These are phyloP conservation scores for Nycteola revayana DNA, from an alignment of 2,888 invertebrate genomes.

Conservation along the genomic window DNA sequence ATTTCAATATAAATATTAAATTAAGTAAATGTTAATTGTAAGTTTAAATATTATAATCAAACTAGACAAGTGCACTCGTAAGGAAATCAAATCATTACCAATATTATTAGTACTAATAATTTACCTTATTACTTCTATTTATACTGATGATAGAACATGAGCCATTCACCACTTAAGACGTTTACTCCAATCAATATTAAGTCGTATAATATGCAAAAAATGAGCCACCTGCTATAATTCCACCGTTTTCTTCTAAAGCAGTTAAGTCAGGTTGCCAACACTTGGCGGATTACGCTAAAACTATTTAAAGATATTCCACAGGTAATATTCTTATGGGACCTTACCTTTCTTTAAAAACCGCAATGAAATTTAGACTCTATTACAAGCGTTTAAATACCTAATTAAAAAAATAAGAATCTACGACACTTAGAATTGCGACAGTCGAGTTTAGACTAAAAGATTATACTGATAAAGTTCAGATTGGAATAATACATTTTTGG, in stretches of 20 bases:
- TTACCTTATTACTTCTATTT: no score
- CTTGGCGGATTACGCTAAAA: conserved; percentile 7
- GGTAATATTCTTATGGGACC: not conserved
- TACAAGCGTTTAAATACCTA: no score
- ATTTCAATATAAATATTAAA: no score
- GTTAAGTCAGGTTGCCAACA: conserved; percentile 3
- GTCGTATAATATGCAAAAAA: not conserved
- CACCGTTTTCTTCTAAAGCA: not conserved
- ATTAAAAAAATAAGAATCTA: no score
- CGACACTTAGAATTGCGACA: not conserved
- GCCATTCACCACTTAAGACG: no score
- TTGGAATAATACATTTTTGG: not conserved
- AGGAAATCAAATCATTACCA: no score
- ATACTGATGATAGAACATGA: no score
- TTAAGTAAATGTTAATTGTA: no score
- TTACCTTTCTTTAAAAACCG: not conserved
- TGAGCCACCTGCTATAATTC: not conserved
- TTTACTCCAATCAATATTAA: no score
- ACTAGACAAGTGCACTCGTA: no score
- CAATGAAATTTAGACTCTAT: not conserved
- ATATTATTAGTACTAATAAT: no score
- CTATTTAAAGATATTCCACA: conserved; percentile 2
- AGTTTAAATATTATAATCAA: no score
- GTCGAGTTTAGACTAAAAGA: not conserved
- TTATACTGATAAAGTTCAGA: not conserved